Percentiles rank a stretch among this genome's conserved stretches.
These are phyloP conservation scores for Caenorhabditis sulstoni DNA, from an alignment of 2,888 invertebrate species.

Conservation along the genomic window DNA sequence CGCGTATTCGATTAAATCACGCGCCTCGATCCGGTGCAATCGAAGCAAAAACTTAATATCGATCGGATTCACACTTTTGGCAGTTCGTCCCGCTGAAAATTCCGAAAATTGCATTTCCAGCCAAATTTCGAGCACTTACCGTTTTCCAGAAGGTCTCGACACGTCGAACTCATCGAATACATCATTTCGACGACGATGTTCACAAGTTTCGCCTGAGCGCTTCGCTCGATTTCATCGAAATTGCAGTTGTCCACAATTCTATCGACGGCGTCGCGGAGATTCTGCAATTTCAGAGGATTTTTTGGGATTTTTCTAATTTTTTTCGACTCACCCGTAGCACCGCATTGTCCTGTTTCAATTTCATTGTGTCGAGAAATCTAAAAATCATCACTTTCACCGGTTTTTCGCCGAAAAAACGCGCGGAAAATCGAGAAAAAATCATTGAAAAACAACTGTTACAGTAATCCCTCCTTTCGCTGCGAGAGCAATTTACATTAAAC, in stretches of 20 bases:
- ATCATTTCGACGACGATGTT: conserved; percentile 7
- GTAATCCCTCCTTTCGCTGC: conserved; percentile 7
- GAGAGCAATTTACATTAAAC: neutral
- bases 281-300: conserved; percentile 6
- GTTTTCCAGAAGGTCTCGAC: conserved; percentile 34
- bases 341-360: neutral
- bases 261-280: conserved; percentile 39
- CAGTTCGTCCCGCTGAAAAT: conserved; percentile 30
- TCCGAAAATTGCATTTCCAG: neutral
- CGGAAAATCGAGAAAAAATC: neutral
- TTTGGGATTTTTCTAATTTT: neutral
- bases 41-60: conserved; percentile 27
- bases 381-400: no score
- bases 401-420: neutral
- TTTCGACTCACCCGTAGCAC: conserved; percentile 27
- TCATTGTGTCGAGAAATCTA: conserved; percentile 12
- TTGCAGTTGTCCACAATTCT: conserved; percentile 34
- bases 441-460: neutral
- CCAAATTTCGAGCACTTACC: neutral
- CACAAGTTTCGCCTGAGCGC: conserved; percentile 20
- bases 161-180: conserved; percentile 20
- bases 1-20: neutral
- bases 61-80: conserved; percentile 10
- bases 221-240: conserved; percentile 12
- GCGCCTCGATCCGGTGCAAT: conserved; percentile 19